Conservation (phyloP, 2,113 vertebrate genomes). For the Pachypanchax playfairii region DNA sequence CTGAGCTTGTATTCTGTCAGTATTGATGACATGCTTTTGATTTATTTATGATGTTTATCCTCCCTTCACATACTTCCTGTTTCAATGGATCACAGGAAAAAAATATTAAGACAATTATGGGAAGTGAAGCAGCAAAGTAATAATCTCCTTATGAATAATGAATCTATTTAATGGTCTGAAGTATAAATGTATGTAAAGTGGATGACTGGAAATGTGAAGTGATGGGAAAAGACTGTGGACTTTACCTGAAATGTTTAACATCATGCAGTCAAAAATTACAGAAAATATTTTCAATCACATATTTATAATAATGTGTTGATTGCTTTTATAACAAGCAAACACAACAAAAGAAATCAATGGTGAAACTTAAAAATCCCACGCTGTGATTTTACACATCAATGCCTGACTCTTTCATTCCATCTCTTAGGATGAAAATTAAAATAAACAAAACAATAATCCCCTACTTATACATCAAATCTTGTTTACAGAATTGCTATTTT, state of each 20-base stretch:
- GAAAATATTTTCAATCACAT: neutral
- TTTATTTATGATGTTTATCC: slow-evolving; percentile 74
- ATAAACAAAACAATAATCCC: slow-evolving; percentile 44
- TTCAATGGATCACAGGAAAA: slow-evolving; percentile 52
- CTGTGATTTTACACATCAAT: neutral
- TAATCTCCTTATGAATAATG: slow-evolving; percentile 79
- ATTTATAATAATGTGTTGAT: slow-evolving; percentile 9
- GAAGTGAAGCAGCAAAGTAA: slow-evolving; percentile 75
- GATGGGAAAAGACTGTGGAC: slow-evolving; percentile 45
- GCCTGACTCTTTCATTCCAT: slow-evolving; percentile 1
- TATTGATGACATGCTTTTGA: slow-evolving; percentile 57
- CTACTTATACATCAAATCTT: slow-evolving; percentile 36
- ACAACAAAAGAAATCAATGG: slow-evolving; percentile 34
- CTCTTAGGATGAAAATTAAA: slow-evolving; percentile 26
- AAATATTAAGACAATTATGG: slow-evolving; percentile 71
- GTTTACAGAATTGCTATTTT: slow-evolving; percentile 54
- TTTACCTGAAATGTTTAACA: slow-evolving; percentile 49
- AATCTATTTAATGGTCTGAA: slow-evolving; percentile 74
- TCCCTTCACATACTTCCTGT: slow-evolving; percentile 66
- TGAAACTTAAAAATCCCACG: slow-evolving; percentile 5
- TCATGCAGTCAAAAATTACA: neutral
- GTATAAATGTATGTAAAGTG: slow-evolving; percentile 48
- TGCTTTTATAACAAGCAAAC: neutral
- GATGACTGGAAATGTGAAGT: slow-evolving; percentile 67
- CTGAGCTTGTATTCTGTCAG: slow-evolving; percentile 37